phyloP scores from a whole-genome alignment of 2,797 vertebrate genomes.

The Neoniphon sammara region DNA sequence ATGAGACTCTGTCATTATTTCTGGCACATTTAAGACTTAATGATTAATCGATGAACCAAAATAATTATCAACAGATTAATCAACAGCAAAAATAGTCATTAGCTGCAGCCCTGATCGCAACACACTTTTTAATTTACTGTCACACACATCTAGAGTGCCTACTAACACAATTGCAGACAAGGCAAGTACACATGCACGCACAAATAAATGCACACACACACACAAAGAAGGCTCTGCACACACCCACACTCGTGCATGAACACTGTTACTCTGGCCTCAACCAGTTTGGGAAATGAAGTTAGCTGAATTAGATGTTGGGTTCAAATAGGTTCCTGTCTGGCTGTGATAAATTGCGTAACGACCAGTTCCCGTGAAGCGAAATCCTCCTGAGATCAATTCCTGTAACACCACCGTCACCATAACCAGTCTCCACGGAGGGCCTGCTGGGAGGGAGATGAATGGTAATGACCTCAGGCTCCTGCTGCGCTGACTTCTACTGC shows the following conservation, averaged over 20 bases:
- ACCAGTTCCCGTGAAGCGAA: slow-evolving; percentile 11
- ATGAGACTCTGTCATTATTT: too few species aligned
- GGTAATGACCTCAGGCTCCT: slow-evolving; percentile 19
- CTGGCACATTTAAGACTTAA: too few species aligned
- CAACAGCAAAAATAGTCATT: too few species aligned
- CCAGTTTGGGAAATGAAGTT: background rate
- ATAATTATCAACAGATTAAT: too few species aligned
- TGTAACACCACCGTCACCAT: slow-evolving; percentile 16
- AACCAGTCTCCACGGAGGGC: slow-evolving; percentile 24
- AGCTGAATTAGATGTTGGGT: slow-evolving; percentile 14
- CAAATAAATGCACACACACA: too few species aligned
- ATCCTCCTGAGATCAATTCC: slow-evolving; percentile 30
- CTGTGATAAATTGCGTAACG: slow-evolving; percentile 51
- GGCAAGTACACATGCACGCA: too few species aligned
- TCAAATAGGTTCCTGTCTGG: slow-evolving; percentile 29
- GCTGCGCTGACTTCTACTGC: slow-evolving; percentile 18
- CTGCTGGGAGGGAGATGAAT: slow-evolving; percentile 17
- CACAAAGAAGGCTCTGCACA: too few species aligned
- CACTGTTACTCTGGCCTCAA: background rate
- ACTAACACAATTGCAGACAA: background rate
- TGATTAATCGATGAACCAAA: too few species aligned
- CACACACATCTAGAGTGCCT: too few species aligned
- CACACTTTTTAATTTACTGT: too few species aligned
- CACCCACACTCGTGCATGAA: too few species aligned
- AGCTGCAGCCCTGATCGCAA: too few species aligned